Percentiles rank a stretch among this genome's conserved stretches.
These are phyloP conservation scores for Neosilurus mollespiculum DNA, from an alignment of 2,797 vertebrate genomes.

Conservation along the genomic window DNA sequence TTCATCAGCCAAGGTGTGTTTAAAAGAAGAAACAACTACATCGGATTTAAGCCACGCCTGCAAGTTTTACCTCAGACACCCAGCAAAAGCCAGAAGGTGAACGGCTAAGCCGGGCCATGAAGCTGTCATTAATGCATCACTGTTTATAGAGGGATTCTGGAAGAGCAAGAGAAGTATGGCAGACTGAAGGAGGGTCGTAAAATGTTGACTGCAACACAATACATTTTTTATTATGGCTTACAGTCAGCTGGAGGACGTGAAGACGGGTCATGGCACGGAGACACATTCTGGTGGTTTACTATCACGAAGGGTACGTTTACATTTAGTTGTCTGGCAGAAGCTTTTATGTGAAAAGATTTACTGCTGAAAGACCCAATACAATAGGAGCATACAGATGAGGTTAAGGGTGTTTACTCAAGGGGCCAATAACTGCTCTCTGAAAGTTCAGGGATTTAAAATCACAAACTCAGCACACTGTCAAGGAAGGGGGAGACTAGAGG, in stretches of 20 bases:
- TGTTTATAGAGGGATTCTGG: constrained; percentile 14
- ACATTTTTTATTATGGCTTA: constrained; percentile 44
- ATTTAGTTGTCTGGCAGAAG: constrained; percentile 24
- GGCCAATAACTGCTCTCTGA: constrained; percentile 1
- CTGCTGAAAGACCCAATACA: background rate
- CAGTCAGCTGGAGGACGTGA: constrained; percentile 16
- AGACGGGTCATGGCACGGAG: constrained; percentile 35
- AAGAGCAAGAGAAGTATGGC: constrained; percentile 18
- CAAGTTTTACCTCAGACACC: constrained; percentile 11
- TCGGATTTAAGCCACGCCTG: constrained; percentile 30
- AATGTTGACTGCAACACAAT: constrained; percentile 38
- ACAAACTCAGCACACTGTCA: background rate
- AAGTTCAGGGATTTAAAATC: background rate
- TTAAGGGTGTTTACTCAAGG: constrained; percentile 25
- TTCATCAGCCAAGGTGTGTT: constrained; percentile 22
- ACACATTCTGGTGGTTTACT: constrained; percentile 43
- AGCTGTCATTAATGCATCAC: constrained; percentile 29
- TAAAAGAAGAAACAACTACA: constrained; percentile 24
- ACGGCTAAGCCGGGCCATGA: constrained; percentile 29
- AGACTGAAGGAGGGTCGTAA: constrained; percentile 30
- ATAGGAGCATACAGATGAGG: constrained; percentile 6
- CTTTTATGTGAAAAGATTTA: constrained; percentile 25
- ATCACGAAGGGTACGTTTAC: constrained; percentile 15
- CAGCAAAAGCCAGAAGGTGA: constrained; percentile 21
- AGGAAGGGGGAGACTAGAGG: background rate